These are phyloP conservation scores for Eupithecia subumbrata DNA, from an alignment of 2,888 invertebrate species.

Conservation along the genomic window DNA sequence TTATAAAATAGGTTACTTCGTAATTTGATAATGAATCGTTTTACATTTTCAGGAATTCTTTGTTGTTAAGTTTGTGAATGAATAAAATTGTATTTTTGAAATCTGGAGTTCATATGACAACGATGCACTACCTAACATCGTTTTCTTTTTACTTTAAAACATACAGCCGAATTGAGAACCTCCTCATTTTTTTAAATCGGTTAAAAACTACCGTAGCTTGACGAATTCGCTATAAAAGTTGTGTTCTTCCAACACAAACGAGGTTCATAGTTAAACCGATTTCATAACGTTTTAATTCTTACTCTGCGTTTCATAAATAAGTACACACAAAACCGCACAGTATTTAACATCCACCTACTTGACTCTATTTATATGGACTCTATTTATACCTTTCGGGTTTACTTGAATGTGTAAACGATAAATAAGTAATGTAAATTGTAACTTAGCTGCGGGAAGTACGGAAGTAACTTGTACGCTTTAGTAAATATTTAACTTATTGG, in stretches of 20 bases:
- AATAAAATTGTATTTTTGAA: neutral
- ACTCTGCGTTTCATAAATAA: conserved; percentile 28
- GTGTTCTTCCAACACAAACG: too few relatives aligned
- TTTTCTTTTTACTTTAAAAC: too few relatives aligned
- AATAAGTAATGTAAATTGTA: conserved; percentile 52
- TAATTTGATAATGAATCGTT: too few relatives aligned
- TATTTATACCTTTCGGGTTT: conserved; percentile 43
- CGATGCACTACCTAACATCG: neutral
- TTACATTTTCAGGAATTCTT: too few relatives aligned
- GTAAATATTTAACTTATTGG: conserved; percentile 15
- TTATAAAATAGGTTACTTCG: too few relatives aligned
- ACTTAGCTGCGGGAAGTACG: conserved; percentile 54
- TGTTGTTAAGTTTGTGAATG: neutral
- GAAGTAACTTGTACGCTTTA: conserved; percentile 44
- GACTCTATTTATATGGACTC: conserved; percentile 22
- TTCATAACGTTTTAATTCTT: neutral
- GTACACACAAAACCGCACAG: conserved; percentile 31
- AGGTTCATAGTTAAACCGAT: too few relatives aligned
- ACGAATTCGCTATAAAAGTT: too few relatives aligned
- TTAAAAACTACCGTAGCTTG: too few relatives aligned
- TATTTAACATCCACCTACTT: conserved; percentile 11
- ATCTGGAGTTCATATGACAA: neutral
- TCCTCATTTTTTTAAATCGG: too few relatives aligned
- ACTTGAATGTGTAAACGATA: conserved; percentile 51
- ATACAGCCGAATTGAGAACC: too few relatives aligned